phyloP scores from a whole-genome alignment of 2,888 invertebrate genomes.

The Sinelater perroti region DNA sequence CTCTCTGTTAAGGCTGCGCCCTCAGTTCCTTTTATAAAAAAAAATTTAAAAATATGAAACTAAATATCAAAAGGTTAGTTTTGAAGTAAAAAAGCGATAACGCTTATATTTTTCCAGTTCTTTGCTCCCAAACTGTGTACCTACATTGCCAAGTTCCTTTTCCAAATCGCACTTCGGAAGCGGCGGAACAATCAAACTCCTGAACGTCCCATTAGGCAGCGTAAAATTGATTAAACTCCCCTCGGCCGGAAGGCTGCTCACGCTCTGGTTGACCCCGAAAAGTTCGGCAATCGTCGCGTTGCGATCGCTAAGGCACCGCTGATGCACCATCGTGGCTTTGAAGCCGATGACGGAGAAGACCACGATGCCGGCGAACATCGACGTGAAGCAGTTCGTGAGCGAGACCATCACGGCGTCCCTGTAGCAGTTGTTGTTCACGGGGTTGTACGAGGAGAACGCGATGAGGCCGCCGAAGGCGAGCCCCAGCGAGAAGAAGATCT shows the following conservation, averaged over 20 bases:
- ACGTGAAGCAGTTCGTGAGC: constrained; percentile 91
- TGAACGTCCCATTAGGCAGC: constrained; percentile 63
- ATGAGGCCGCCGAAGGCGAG: constrained; percentile 95
- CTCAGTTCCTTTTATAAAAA: no score
- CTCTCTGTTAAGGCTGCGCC: no score
- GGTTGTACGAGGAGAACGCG: constrained; percentile 96
- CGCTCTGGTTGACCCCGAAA: constrained; percentile 64
- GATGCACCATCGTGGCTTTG: constrained; percentile 86
- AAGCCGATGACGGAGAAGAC: constrained; percentile 96
- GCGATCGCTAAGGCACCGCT: constrained; percentile 73
- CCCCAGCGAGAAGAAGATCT: constrained; percentile 96
- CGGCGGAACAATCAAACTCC: constrained; percentile 69
- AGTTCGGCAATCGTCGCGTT: constrained; percentile 68
- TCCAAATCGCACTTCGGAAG: constrained; percentile 83
- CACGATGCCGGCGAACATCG: constrained; percentile 96
- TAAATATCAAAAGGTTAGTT: no score
- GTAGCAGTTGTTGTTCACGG: constrained; percentile 95
- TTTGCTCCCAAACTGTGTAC: no score
- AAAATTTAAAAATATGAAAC: no score
- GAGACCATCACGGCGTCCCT: constrained; percentile 93
- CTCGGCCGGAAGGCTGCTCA: constrained; percentile 65
- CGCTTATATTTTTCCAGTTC: background rate
- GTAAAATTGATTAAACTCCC: constrained; percentile 66
- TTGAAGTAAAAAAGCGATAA: constrained; percentile 40
- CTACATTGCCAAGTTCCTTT: constrained; percentile 88